These are phyloP conservation scores for Patiria miniata DNA, from an alignment of 35 echinoderm and acorn worm species.

Conservation along the genomic window DNA sequence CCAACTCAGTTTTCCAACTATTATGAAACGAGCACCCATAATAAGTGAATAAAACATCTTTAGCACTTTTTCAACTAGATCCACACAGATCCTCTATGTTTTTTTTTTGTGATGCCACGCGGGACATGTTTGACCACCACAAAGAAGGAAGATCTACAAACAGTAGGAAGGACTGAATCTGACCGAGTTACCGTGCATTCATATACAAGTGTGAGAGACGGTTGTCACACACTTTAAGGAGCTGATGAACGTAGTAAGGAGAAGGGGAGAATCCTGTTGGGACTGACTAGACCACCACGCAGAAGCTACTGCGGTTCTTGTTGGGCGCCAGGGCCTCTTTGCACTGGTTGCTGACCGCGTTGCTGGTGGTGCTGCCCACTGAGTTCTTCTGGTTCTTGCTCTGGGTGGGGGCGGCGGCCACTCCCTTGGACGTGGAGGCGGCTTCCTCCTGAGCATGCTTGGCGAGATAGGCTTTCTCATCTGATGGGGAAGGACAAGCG, in stretches of 20 bases:
- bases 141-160: no score
- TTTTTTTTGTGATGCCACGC: no score
- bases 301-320: conserved; percentile 49
- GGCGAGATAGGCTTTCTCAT: conserved; percentile 19
- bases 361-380: not conserved
- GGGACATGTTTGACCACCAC: no score
- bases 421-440: not conserved
- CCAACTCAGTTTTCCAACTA: no score
- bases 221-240: not conserved
- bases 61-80: no score
- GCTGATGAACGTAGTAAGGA: not conserved
- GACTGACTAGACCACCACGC: not conserved
- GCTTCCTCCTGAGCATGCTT: conserved; percentile 6
- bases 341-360: conserved; percentile 33
- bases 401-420: not conserved
- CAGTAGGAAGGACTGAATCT: no score
- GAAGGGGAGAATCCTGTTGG: no score
- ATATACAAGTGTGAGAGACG: not conserved
- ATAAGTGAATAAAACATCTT: no score
- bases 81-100: no score
- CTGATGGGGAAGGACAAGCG: not conserved
- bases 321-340: conserved; percentile 58
- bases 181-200: no score
- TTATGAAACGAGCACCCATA: no score
- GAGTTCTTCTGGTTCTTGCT: conserved; percentile 27